These are phyloP conservation scores for Leptinotarsa undecemlineata DNA, from an alignment of 1,140 invertebrate genomes.

Conservation along the genomic window DNA sequence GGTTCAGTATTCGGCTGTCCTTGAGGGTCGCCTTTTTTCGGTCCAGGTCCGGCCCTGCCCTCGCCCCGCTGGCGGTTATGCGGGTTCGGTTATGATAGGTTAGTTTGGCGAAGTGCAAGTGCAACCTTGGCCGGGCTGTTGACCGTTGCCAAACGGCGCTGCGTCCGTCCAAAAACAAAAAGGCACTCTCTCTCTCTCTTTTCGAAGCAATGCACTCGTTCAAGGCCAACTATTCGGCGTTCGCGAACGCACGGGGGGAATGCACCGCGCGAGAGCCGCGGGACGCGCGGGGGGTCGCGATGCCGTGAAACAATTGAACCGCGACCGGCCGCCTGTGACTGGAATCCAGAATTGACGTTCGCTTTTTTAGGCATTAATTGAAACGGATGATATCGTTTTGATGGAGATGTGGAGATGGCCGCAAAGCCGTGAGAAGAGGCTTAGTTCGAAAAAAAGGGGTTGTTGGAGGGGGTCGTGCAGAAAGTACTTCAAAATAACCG, in stretches of 20 bases:
- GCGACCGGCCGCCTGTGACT: constrained; percentile 54
- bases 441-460: too few species aligned
- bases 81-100: constrained; percentile 54
- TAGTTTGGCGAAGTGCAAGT: constrained; percentile 41
- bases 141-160: constrained; percentile 53
- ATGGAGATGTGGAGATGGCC: constrained; percentile 41
- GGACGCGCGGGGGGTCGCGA: constrained; percentile 33
- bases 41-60: constrained; percentile 21
- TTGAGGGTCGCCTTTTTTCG: neutral
- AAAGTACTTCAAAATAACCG: too few species aligned
- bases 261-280: constrained; percentile 13
- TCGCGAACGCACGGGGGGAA: constrained; percentile 33
- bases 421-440: constrained; percentile 40
- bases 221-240: constrained; percentile 54
- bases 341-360: constrained; percentile 54
- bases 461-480: too few species aligned
- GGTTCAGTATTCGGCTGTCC: neutral
- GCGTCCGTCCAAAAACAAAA: constrained; percentile 53
- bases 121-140: constrained; percentile 54
- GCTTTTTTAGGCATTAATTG: constrained; percentile 54
- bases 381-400: constrained; percentile 52
- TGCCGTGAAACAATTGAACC: constrained; percentile 55
- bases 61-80: constrained; percentile 40
- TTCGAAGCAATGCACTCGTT: constrained; percentile 55
- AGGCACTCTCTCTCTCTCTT: constrained; percentile 36